Conservation (phyloP, 2,797 vertebrate genomes). For the Sebastes taczanowskii region DNA sequence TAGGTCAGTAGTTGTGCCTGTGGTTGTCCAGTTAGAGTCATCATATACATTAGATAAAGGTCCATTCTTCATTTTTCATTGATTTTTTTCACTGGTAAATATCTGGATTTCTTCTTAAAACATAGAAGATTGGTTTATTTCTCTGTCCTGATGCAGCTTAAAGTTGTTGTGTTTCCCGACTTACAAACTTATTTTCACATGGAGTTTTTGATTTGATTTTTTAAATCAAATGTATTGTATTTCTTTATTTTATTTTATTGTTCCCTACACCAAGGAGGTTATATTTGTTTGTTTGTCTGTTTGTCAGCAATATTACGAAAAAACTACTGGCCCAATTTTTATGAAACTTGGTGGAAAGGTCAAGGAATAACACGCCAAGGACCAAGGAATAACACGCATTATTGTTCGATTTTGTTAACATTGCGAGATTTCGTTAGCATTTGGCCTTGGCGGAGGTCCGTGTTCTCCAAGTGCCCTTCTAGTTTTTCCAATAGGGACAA, state of each 20-base stretch:
- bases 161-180: no score
- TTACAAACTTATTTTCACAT: no score
- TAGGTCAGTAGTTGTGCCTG: no score
- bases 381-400: neutral
- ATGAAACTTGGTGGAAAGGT: neutral
- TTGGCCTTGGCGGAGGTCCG: neutral
- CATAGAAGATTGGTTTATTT: no score
- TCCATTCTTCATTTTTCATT: no score
- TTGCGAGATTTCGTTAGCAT: neutral
- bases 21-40: no score
- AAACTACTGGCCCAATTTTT: neutral
- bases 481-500: neutral
- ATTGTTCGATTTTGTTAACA: fast-evolving
- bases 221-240: neutral
- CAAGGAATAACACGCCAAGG: no score
- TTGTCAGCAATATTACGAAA: neutral
- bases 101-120: no score
- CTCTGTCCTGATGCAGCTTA: no score
- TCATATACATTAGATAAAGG: no score
- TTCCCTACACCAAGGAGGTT: neutral
- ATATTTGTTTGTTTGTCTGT: neutral
- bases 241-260: neutral
- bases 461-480: neutral
- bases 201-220: no score
- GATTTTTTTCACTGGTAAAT: no score